phyloP scores from a whole-genome alignment of 2,797 vertebrate genomes.

The Clarias pachynema region DNA sequence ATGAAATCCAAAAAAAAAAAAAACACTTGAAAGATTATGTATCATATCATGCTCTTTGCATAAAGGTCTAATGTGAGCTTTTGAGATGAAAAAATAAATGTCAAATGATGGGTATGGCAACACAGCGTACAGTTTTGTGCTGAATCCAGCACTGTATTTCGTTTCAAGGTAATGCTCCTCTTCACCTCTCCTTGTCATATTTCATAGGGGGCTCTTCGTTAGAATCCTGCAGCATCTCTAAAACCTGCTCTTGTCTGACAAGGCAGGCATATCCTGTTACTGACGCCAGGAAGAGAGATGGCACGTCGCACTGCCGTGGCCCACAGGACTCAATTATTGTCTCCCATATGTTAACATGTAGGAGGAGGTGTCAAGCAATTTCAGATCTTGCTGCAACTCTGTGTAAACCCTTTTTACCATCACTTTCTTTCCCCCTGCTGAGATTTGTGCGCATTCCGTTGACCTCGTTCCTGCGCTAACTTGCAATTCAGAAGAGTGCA shows the following conservation, averaged over 20 bases:
- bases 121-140: conserved; percentile 22
- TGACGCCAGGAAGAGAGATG: conserved; percentile 48
- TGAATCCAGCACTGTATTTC: conserved; percentile 37
- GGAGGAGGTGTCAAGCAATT: conserved; percentile 55
- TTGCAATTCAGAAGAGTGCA: neutral
- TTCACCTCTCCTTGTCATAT: conserved; percentile 44
- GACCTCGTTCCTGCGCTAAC: conserved; percentile 25
- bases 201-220: conserved; percentile 55
- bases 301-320: conserved; percentile 48
- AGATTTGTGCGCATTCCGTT: conserved; percentile 24
- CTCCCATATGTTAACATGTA: conserved; percentile 58
- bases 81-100: neutral
- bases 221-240: conserved; percentile 57
- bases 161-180: conserved; percentile 23
- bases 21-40: neutral
- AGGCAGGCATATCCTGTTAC: conserved; percentile 56
- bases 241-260: conserved; percentile 59
- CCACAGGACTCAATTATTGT: conserved; percentile 60
- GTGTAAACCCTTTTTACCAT: conserved; percentile 42
- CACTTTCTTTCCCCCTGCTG: conserved; percentile 23
- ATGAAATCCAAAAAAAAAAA: neutral
- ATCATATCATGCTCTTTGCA: neutral
- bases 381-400: conserved; percentile 53
- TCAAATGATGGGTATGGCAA: conserved; percentile 19
- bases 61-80: neutral